Conservation (phyloP, 53 echinoderm and acorn worm species). For the Antedon mediterranea region DNA sequence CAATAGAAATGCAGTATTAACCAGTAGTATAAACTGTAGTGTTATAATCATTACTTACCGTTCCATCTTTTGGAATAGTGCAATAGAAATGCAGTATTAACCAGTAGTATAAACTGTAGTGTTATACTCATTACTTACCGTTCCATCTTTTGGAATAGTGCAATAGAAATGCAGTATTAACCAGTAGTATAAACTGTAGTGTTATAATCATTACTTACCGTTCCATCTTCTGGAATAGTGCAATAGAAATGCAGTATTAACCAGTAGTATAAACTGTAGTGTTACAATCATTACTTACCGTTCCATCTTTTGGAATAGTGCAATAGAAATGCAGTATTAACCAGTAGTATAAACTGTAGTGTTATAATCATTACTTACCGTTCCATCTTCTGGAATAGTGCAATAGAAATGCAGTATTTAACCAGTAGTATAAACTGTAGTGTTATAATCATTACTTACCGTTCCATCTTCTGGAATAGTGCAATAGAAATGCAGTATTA, state of each 20-base stretch:
- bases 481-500: conserved; percentile 36
- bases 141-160: background rate
- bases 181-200: too few relatives aligned
- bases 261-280: too few relatives aligned
- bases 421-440: too few relatives aligned
- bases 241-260: conserved; percentile 38
- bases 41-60: too few relatives aligned
- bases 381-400: background rate
- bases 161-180: conserved; percentile 38
- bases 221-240: background rate
- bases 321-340: conserved; percentile 38
- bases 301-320: background rate
- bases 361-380: too few relatives aligned
- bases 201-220: too few relatives aligned
- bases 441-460: too few relatives aligned
- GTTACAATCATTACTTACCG: too few relatives aligned
- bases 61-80: background rate
- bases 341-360: too few relatives aligned
- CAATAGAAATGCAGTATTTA: conserved; percentile 40
- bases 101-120: too few relatives aligned
- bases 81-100: conserved; percentile 38
- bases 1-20: conserved; percentile 38
- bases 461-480: background rate
- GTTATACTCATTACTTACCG: too few relatives aligned
- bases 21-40: too few relatives aligned